Conservation (phyloP, 2,797 vertebrate species). For the Coccyzus lansbergi region DNA sequence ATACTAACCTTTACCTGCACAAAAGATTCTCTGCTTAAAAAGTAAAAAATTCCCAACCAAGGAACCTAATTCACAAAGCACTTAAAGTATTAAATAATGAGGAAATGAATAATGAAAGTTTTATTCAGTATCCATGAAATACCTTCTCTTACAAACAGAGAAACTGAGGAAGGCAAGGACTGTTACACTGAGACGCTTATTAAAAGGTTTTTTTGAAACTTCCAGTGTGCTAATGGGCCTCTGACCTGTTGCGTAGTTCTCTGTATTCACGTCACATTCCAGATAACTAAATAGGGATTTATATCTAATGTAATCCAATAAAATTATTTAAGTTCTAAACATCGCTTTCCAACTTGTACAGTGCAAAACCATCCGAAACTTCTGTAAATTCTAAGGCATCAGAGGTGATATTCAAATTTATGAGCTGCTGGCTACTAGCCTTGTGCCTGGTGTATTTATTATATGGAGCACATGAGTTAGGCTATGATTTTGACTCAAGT, state of each 20-base stretch:
- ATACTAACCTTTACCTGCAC: background rate
- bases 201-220: background rate
- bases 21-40: background rate
- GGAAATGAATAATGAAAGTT: background rate
- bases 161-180: background rate
- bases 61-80: background rate
- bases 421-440: background rate
- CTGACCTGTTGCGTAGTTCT: background rate
- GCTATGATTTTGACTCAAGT: background rate
- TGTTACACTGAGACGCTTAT: background rate
- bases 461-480: background rate
- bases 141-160: background rate
- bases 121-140: background rate
- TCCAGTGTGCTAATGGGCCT: background rate
- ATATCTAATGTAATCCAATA: background rate
- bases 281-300: background rate
- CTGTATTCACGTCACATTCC: background rate
- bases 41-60: background rate
- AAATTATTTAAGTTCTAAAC: background rate
- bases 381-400: background rate
- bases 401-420: background rate
- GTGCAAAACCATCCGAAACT: background rate
- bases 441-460: background rate
- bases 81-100: background rate
- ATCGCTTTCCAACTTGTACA: background rate